These are phyloP conservation scores for Pomatorhinus ruficollis DNA, from an alignment of 2,113 vertebrate species.

Conservation along the genomic window DNA sequence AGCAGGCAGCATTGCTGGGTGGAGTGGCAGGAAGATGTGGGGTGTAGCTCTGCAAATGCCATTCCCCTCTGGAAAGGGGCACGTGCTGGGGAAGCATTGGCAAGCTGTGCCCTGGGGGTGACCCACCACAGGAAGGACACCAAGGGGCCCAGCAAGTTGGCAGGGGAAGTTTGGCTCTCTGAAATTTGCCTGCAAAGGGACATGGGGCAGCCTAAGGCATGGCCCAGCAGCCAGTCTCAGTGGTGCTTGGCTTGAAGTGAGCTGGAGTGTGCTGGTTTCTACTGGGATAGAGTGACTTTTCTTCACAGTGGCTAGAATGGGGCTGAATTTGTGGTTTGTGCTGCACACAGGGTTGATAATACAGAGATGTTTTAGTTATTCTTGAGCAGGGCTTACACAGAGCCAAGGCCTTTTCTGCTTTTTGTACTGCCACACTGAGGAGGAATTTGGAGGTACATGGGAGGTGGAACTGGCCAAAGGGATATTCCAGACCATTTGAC, in stretches of 20 bases:
- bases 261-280: not conserved
- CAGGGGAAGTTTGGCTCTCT: not conserved
- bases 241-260: not conserved
- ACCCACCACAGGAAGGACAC: not conserved
- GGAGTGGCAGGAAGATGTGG: fast-evolving
- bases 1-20: not conserved
- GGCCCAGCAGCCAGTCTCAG: not conserved
- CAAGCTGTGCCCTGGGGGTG: not conserved
- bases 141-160: not conserved
- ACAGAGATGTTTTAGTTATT: not conserved
- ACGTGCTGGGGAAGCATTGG: not conserved
- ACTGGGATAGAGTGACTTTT: not conserved
- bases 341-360: not conserved
- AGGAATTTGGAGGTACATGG: not conserved
- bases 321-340: not conserved
- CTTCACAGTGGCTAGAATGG: not conserved
- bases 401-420: not conserved
- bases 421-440: not conserved
- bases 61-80: not conserved
- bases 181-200: not conserved
- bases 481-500: not conserved
- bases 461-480: not conserved
- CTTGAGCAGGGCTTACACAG: not conserved
- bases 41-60: not conserved
- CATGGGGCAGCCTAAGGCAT: not conserved